These are phyloP conservation scores for Tarsius wallacei DNA, from an alignment of 2,797 vertebrate genomes.

Conservation along the genomic window DNA sequence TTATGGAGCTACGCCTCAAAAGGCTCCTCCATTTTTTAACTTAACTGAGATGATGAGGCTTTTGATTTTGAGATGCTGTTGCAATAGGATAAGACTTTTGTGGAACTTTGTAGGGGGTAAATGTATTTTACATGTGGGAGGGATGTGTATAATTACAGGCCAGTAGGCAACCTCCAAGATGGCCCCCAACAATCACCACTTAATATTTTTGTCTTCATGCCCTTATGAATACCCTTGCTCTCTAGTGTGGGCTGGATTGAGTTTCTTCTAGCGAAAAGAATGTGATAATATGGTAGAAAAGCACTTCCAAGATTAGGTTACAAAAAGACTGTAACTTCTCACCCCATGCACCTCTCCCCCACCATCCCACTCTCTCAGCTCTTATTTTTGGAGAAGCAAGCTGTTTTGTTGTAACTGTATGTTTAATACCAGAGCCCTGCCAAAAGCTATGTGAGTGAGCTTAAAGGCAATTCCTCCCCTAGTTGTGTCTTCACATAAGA, in stretches of 20 bases:
- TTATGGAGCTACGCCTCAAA: neutral
- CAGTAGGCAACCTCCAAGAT: neutral
- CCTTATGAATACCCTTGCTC: neutral
- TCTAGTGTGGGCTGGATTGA: neutral
- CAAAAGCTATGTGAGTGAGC: neutral
- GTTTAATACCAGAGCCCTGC: neutral
- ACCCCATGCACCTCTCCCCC: neutral
- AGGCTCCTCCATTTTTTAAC: neutral
- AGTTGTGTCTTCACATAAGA: neutral
- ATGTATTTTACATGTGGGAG: neutral
- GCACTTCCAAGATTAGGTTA: neutral
- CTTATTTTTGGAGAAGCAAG: neutral
- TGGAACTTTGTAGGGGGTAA: neutral
- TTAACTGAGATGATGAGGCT: neutral
- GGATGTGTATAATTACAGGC: neutral
- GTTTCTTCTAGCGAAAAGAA: neutral
- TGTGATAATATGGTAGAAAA: neutral
- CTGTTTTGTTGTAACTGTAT: neutral
- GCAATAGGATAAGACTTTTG: neutral
- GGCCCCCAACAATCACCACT: neutral
- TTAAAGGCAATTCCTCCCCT: neutral
- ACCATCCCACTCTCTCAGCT: neutral
- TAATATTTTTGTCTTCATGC: neutral
- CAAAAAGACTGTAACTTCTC: neutral
- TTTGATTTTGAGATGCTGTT: neutral